Evolutionary conservation across 2,797 vertebrate genomes (phyloP).

Genomic region (Novumbra hubbsi): DNA sequence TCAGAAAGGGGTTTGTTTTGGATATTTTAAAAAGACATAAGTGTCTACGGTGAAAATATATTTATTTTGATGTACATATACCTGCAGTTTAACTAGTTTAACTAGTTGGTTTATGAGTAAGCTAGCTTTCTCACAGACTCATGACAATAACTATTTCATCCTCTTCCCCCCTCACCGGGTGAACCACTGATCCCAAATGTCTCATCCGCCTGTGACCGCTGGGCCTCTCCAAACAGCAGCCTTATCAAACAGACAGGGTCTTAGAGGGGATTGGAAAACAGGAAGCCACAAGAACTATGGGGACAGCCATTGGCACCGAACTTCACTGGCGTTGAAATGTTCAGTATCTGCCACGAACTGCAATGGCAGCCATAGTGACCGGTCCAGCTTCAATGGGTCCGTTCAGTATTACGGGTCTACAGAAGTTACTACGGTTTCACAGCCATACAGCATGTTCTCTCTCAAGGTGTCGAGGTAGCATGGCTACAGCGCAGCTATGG

Average conservation of each 20-base stretch:
- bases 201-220: not conserved
- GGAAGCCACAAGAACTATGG: conserved; percentile 49
- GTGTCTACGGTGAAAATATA: not conserved
- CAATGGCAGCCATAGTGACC: not conserved
- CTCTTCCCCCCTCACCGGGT: not conserved
- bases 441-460: not conserved
- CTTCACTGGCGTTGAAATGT: not conserved
- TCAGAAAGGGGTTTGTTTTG: too few relatives aligned
- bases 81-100: not conserved
- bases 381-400: not conserved
- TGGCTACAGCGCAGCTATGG: conserved; percentile 45
- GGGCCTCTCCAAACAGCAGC: conserved; percentile 8
- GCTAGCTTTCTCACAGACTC: not conserved
- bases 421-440: conserved; percentile 1
- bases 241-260: conserved; percentile 49
- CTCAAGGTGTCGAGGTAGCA: conserved; percentile 18
- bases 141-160: not conserved
- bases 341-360: not conserved
- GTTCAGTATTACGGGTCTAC: not conserved
- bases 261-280: conserved; percentile 67
- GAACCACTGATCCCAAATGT: conserved; percentile 4
- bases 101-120: not conserved
- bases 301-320: not conserved
- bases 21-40: too few relatives aligned
- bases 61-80: not conserved